phyloP scores from a whole-genome alignment of 2,888 invertebrate species.

The Corythucha ciliata region DNA sequence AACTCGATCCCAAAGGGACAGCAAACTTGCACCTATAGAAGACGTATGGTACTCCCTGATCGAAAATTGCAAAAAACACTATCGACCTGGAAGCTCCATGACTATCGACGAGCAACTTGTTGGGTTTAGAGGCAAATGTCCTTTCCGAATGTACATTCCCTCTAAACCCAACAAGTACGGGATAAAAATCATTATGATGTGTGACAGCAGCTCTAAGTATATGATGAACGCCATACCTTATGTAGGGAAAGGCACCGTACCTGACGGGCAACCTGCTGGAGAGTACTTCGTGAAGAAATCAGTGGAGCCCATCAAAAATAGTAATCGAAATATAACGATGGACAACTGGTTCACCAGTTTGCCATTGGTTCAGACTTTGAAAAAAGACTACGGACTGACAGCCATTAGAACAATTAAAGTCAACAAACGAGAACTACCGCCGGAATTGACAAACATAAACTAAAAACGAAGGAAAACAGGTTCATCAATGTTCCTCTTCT shows the following conservation, averaged over 20 bases:
- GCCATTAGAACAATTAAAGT: constrained; percentile 28
- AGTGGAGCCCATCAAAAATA: too few relatives aligned
- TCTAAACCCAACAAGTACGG: constrained; percentile 34
- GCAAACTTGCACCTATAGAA: constrained; percentile 27
- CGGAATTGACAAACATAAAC: constrained; percentile 34
- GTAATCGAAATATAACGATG: constrained; percentile 26
- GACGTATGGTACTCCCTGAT: constrained; percentile 34
- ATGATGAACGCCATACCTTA: constrained; percentile 22
- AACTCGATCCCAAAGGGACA: background rate
- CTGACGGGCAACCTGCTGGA: constrained; percentile 5
- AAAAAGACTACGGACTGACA: constrained; percentile 25
- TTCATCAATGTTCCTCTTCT: constrained; percentile 35
- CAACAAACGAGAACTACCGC: constrained; percentile 37
- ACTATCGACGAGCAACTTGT: constrained; percentile 29
- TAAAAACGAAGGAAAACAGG: constrained; percentile 24
- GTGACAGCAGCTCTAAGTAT: constrained; percentile 15
- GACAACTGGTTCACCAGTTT: constrained; percentile 31
- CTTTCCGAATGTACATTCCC: constrained; percentile 17
- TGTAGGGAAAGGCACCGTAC: constrained; percentile 17
- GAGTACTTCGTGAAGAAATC: constrained; percentile 20
- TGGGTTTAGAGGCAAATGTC: constrained; percentile 16
- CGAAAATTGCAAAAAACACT: constrained; percentile 30
- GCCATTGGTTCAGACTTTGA: constrained; percentile 29
- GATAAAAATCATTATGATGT: constrained; percentile 28
- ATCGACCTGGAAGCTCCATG: constrained; percentile 28